These are phyloP conservation scores for Aptenodytes patagonicus DNA, from an alignment of 2,113 vertebrate species.

Conservation along the genomic window DNA sequence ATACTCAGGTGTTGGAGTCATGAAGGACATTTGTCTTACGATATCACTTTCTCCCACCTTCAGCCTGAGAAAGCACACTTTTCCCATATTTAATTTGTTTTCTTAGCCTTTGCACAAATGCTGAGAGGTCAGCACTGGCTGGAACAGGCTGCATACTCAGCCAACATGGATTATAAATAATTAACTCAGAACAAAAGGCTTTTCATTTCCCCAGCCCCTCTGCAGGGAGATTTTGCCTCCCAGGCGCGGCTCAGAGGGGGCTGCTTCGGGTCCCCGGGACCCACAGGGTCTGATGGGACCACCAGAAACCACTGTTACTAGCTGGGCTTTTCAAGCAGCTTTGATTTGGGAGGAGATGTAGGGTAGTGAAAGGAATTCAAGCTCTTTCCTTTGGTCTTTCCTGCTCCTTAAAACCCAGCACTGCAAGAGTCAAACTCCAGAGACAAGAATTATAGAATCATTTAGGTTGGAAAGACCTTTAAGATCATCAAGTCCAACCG, in stretches of 20 bases:
- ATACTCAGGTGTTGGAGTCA: neutral
- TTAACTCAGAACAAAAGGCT: neutral
- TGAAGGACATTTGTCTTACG: neutral
- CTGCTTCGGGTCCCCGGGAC: neutral
- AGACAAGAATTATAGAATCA: neutral
- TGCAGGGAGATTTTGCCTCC: neutral
- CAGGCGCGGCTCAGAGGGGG: neutral
- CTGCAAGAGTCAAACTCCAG: neutral
- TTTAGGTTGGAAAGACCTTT: too few species aligned
- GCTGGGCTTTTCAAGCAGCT: neutral
- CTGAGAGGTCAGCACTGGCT: conserved; percentile 15
- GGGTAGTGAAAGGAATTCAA: neutral
- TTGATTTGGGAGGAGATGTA: neutral
- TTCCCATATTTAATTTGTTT: neutral
- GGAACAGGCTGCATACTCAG: neutral
- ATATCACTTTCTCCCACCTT: accelerated
- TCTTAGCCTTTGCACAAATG: conserved; percentile 2
- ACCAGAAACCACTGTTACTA: neutral
- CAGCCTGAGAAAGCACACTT: neutral
- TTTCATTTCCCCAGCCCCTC: neutral
- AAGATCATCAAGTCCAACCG: too few species aligned
- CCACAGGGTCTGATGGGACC: neutral
- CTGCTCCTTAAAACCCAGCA: neutral
- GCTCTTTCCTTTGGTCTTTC: neutral
- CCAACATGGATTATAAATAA: conserved; percentile 14